These are phyloP conservation scores for Cynodonichthys magdalenae DNA, from an alignment of 2,797 vertebrate species.

Conservation along the genomic window DNA sequence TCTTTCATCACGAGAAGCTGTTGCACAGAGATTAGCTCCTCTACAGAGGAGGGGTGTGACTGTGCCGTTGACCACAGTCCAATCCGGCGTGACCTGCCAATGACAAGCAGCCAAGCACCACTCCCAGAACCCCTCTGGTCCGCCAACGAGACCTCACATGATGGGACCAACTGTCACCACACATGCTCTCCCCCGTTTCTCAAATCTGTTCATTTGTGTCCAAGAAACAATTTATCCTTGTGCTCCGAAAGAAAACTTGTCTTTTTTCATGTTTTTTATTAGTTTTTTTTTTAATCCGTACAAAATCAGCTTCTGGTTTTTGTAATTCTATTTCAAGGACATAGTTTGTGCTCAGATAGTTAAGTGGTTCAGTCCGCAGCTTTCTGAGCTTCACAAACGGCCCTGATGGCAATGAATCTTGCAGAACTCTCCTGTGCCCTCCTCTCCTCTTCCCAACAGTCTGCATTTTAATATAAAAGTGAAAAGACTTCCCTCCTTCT, in stretches of 20 bases:
- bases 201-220: slow-evolving; percentile 61
- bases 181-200: slow-evolving; percentile 67
- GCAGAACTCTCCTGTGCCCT: slow-evolving; percentile 24
- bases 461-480: slow-evolving; percentile 20
- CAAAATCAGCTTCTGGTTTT: slow-evolving; percentile 5
- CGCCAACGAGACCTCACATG: slow-evolving; percentile 71
- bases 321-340: slow-evolving; percentile 11
- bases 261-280: background rate
- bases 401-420: slow-evolving; percentile 28
- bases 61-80: slow-evolving; percentile 62
- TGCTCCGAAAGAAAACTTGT: slow-evolving; percentile 6
- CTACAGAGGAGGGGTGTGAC: slow-evolving; percentile 68
- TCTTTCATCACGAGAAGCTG: slow-evolving; percentile 56
- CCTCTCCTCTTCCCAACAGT: slow-evolving; percentile 31
- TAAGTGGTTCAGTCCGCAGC: slow-evolving; percentile 37
- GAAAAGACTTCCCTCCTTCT: slow-evolving; percentile 17
- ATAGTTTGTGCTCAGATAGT: slow-evolving; percentile 21
- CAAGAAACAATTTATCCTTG: slow-evolving; percentile 50
- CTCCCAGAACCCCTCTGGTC: slow-evolving; percentile 49
- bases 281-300: background rate
- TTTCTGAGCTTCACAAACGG: slow-evolving; percentile 28
- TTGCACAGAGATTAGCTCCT: slow-evolving; percentile 73
- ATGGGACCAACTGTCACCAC: slow-evolving; percentile 78
- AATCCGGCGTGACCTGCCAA: slow-evolving; percentile 65
- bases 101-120: slow-evolving; percentile 68